phyloP scores from a whole-genome alignment of 2,797 vertebrate species.

The Myotis planiceps region DNA sequence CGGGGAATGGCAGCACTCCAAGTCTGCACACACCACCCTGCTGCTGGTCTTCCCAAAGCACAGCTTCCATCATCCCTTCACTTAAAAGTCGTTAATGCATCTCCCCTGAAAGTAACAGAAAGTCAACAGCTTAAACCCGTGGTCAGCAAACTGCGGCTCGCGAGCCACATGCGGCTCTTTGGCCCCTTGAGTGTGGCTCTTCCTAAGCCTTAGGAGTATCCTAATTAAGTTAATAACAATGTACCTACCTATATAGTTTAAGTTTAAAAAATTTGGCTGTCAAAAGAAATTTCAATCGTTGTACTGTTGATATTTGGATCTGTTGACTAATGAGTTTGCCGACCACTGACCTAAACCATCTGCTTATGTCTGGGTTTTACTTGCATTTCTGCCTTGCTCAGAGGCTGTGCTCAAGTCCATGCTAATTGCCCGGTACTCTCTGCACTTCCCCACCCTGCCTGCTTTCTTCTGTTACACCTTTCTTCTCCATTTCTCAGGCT shows the following conservation, averaged over 20 bases:
- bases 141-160: no score
- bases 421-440: background rate
- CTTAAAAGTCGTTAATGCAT: background rate
- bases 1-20: background rate
- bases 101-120: background rate
- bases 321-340: no score
- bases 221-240: no score
- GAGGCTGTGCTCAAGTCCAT: background rate
- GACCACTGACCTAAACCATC: background rate
- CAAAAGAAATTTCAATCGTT: no score
- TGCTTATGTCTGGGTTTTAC: background rate
- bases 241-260: no score
- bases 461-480: background rate
- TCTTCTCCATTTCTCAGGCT: background rate
- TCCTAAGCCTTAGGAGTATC: no score
- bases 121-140: background rate
- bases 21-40: accelerated
- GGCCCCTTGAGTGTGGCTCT: no score
- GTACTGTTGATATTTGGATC: no score
- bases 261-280: no score
- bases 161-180: no score
- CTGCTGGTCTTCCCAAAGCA: background rate
- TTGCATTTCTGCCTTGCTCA: background rate
- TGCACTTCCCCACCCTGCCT: background rate
- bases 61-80: background rate